phyloP scores from a whole-genome alignment of 2,113 vertebrate species.

The Tachysurus fulvidraco region DNA sequence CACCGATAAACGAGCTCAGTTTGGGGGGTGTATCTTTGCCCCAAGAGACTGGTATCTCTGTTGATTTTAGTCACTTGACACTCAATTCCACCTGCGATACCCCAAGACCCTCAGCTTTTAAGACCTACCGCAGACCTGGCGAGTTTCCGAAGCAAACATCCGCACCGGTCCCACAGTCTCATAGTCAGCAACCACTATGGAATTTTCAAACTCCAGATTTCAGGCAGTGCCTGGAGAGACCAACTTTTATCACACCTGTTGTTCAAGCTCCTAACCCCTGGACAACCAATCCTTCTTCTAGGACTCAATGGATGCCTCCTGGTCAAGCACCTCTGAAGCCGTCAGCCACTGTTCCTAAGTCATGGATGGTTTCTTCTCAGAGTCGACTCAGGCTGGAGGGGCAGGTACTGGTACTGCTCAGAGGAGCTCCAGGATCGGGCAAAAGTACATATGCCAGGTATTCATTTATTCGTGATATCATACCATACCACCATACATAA shows the following conservation, averaged over 20 bases:
- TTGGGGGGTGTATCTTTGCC: constrained; percentile 34
- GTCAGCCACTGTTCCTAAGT: constrained; percentile 71
- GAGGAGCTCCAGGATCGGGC: constrained; percentile 94
- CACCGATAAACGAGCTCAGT: constrained; percentile 51
- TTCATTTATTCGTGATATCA: background rate
- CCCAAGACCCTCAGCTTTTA: constrained; percentile 69
- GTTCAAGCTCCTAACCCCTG: constrained; percentile 71
- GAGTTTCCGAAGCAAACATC: background rate
- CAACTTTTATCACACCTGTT: constrained; percentile 83
- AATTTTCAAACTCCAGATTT: constrained; percentile 80
- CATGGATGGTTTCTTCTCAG: constrained; percentile 69
- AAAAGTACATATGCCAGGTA: constrained; percentile 94
- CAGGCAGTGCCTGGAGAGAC: constrained; percentile 68
- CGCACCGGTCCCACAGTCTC: background rate
- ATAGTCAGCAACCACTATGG: constrained; percentile 67
- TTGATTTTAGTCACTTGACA: constrained; percentile 67
- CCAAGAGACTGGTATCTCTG: constrained; percentile 3
- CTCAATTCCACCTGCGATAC: constrained; percentile 32
- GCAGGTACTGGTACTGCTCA: constrained; percentile 86
- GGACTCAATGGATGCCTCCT: constrained; percentile 58
- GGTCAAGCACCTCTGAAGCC: constrained; percentile 68
- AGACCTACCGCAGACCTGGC: constrained; percentile 70
- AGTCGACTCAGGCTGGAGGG: constrained; percentile 78
- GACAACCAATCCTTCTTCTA: constrained; percentile 56
- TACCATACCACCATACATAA: background rate